These are phyloP conservation scores for Athalia circularis DNA, from an alignment of 2,888 invertebrate species.

Conservation along the genomic window DNA sequence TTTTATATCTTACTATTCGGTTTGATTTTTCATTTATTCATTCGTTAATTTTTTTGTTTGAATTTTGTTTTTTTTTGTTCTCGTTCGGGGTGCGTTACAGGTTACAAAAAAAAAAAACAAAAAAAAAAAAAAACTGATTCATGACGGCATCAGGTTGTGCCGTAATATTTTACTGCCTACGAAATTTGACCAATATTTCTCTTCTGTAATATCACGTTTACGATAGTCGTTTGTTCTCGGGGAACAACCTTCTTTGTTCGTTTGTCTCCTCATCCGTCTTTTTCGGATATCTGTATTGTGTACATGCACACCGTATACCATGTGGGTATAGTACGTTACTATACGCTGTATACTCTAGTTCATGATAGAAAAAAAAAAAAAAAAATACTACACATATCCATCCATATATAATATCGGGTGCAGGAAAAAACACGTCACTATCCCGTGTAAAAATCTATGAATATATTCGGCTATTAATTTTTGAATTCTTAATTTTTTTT, in stretches of 20 bases:
- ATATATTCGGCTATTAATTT: too few relatives aligned
- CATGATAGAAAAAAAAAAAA: too few relatives aligned
- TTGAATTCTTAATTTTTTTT: too few relatives aligned
- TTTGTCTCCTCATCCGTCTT: slow-evolving; percentile 22
- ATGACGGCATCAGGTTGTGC: slow-evolving; percentile 38
- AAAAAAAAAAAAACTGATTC: slow-evolving; percentile 27
- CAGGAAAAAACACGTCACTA: too few relatives aligned
- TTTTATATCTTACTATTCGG: background rate
- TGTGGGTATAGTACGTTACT: too few relatives aligned
- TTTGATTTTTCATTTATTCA: background rate
- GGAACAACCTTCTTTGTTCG: slow-evolving; percentile 23
- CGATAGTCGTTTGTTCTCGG: slow-evolving; percentile 38
- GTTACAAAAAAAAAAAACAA: background rate
- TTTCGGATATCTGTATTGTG: background rate
- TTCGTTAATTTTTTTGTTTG: background rate
- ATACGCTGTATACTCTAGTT: too few relatives aligned
- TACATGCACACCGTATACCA: background rate
- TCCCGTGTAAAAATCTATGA: too few relatives aligned
- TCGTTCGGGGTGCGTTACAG: background rate
- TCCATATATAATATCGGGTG: too few relatives aligned
- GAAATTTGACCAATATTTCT: slow-evolving; percentile 43
- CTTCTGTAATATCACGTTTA: slow-evolving; percentile 42
- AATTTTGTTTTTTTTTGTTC: too few relatives aligned
- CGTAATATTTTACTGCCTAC: slow-evolving; percentile 45
- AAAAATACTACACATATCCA: too few relatives aligned